These are phyloP conservation scores for Numenius arquata DNA, from an alignment of 2,113 vertebrate species.

Conservation along the genomic window DNA sequence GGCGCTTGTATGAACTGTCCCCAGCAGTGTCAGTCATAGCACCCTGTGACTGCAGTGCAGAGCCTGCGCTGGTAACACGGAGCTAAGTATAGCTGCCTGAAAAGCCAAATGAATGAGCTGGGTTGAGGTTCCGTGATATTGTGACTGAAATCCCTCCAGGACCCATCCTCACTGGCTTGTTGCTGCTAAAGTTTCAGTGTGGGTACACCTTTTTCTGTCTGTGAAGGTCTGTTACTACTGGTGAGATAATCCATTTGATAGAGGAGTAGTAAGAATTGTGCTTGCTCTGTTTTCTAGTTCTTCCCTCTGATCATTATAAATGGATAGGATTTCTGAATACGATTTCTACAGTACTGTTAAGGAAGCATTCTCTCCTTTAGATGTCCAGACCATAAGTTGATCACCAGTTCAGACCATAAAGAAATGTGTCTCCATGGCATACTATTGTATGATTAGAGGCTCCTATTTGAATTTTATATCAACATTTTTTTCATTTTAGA, in stretches of 20 bases:
- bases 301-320: background rate
- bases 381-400: background rate
- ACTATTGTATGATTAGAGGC: background rate
- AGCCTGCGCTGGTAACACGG: background rate
- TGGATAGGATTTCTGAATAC: background rate
- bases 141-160: background rate
- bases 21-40: background rate
- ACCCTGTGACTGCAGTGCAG: background rate
- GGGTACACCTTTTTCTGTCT: background rate
- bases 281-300: background rate
- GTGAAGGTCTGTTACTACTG: background rate
- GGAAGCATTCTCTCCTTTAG: background rate
- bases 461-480: background rate
- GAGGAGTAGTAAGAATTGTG: background rate
- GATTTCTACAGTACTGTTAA: background rate
- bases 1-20: background rate
- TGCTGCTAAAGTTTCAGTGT: background rate
- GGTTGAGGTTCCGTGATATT: background rate
- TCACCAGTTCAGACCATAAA: background rate
- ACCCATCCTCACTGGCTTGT: background rate
- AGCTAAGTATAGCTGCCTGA: background rate
- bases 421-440: background rate
- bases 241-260: background rate
- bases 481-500: background rate
- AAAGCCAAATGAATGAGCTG: no score